A percentile compares a stretch with the other conserved stretches of the same genome.
These are phyloP conservation scores for Cheilosia impressa DNA, from an alignment of 2,888 invertebrate species.

Conservation along the genomic window DNA sequence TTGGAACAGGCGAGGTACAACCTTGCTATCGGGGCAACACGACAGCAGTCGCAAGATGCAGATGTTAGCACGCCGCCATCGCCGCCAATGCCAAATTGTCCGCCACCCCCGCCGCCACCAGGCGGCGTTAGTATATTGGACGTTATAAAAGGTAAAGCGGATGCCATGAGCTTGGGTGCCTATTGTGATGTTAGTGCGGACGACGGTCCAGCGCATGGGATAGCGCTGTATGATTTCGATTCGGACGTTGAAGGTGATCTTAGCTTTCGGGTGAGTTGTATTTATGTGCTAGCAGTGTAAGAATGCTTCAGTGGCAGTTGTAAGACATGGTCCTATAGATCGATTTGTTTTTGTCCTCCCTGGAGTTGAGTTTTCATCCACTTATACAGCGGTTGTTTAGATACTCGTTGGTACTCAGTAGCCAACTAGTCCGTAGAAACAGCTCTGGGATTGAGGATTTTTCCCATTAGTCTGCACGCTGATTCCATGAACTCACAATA, in stretches of 20 bases:
- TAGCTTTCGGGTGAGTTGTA: constrained; percentile 88
- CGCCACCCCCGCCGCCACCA: constrained; percentile 90
- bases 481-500: no score
- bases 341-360: no score
- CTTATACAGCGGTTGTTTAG: no score
- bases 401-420: no score
- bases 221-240: constrained; percentile 91
- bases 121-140: constrained; percentile 82
- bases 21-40: constrained; percentile 68
- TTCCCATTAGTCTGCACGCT: no score
- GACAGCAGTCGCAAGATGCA: constrained; percentile 41
- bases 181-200: constrained; percentile 80
- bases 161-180: constrained; percentile 78
- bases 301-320: no score
- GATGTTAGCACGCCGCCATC: constrained; percentile 84
- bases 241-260: constrained; percentile 91
- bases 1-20: constrained; percentile 63
- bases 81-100: constrained; percentile 91
- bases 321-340: no score
- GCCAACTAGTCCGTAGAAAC: no score
- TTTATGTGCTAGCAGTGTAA: not conserved
- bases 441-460: no score
- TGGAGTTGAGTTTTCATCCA: no score
- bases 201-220: constrained; percentile 87
- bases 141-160: constrained; percentile 81